Evolutionary conservation across 2,113 vertebrate genomes (phyloP).

Genomic region (Gnathonemus echidnorhynchus): DNA sequence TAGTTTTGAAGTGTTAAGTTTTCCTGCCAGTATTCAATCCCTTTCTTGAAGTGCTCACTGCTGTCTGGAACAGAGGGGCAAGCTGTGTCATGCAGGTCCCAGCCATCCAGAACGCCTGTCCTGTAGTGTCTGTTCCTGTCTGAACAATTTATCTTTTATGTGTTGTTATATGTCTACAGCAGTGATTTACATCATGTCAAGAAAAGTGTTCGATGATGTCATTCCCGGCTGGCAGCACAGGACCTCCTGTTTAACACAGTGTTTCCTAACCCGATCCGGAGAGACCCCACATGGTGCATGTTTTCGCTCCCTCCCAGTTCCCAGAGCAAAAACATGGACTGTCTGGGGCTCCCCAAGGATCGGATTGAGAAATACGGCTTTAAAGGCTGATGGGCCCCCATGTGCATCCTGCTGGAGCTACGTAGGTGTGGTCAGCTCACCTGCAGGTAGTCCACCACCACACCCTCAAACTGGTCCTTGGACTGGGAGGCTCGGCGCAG

Average conservation of each 20-base stretch:
- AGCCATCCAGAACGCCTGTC: not conserved
- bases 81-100: not conserved
- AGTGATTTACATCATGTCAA: not conserved
- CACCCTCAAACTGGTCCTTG: constrained; percentile 79
- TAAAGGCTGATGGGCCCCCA: not conserved
- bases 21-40: too few relatives aligned
- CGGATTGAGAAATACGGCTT: not conserved
- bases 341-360: not conserved
- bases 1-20: not conserved
- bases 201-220: not conserved
- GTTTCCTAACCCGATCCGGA: not conserved
- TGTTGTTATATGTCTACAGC: not conserved
- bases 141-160: not conserved
- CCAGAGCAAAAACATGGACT: not conserved
- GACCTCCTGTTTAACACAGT: not conserved
- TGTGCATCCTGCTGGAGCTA: not conserved
- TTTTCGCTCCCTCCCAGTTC: not conserved
- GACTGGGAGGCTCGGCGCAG: constrained; percentile 60
- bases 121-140: not conserved
- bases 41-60: not conserved
- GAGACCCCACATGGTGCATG: not conserved
- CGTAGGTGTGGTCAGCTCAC: constrained; percentile 46
- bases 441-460: constrained; percentile 78
- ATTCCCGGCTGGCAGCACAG: not conserved
- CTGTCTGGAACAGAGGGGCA: not conserved